Evolutionary conservation across 2,888 invertebrate genomes (phyloP).

Genomic region (Chrysolina americana): DNA sequence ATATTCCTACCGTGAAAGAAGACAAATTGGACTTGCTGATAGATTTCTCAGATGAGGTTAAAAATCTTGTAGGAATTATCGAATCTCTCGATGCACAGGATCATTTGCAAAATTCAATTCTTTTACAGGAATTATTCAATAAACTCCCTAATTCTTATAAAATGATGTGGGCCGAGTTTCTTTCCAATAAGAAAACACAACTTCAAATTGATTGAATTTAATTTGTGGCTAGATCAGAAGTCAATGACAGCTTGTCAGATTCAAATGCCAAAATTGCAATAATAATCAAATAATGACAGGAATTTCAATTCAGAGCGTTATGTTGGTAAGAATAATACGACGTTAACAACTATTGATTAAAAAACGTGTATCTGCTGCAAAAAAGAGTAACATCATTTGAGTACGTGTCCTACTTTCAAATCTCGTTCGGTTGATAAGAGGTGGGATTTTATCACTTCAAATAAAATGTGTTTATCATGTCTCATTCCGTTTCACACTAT

Average conservation of each 20-base stretch:
- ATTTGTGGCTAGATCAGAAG: too few relatives aligned
- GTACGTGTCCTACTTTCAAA: neutral
- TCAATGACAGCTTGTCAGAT: constrained; percentile 7
- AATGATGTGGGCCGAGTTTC: too few relatives aligned
- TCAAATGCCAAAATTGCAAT: neutral
- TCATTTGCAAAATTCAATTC: constrained; percentile 16
- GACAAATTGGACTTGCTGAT: neutral
- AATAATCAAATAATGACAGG: neutral
- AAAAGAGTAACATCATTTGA: neutral
- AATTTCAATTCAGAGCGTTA: neutral
- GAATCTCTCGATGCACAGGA: too few relatives aligned
- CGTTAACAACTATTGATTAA: neutral
- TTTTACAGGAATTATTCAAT: constrained; percentile 17
- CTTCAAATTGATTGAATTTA: too few relatives aligned
- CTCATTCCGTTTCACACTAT: neutral
- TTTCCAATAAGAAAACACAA: too few relatives aligned
- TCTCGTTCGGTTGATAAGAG: neutral
- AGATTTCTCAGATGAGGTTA: too few relatives aligned
- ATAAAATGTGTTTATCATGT: constrained; percentile 21
- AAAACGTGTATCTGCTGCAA: constrained; percentile 18
- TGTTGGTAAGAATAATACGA: neutral
- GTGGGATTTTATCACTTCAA: constrained; percentile 14
- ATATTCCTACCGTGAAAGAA: too few relatives aligned
- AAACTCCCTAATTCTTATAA: neutral
- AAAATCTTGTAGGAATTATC: neutral